Percentiles rank a stretch among this genome's conserved stretches.
Conservation (phyloP, 2,797 vertebrate genomes). For the Alauda arvensis region DNA sequence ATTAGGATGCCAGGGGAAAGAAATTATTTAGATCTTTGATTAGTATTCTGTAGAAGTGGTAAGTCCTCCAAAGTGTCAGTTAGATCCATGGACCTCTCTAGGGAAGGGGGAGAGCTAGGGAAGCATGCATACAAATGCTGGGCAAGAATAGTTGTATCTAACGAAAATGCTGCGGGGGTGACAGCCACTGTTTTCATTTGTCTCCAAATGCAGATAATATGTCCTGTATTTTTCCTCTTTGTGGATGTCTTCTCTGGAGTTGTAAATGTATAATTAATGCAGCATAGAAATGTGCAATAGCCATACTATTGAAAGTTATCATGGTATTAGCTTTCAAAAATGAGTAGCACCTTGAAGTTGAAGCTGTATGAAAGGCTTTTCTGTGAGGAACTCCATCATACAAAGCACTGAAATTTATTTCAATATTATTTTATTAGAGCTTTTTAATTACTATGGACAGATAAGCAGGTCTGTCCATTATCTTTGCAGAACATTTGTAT, state of each 20-base stretch:
- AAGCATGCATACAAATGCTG: slow-evolving; percentile 36
- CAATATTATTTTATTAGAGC: slow-evolving; percentile 52
- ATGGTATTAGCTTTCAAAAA: slow-evolving; percentile 55
- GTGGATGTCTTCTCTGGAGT: slow-evolving; percentile 25
- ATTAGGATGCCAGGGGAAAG: neutral
- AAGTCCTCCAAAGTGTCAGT: slow-evolving; percentile 19
- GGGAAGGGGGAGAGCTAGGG: slow-evolving; percentile 30
- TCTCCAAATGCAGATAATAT: slow-evolving; percentile 24
- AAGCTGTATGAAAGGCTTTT: slow-evolving; percentile 21
- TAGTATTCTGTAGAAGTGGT: slow-evolving; percentile 24
- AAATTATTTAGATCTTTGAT: slow-evolving; percentile 29
- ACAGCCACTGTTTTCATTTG: slow-evolving; percentile 55
- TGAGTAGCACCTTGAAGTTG: slow-evolving; percentile 42
- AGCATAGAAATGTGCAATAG: slow-evolving; percentile 25
- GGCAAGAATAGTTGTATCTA: slow-evolving; percentile 48
- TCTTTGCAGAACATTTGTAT: slow-evolving; percentile 50
- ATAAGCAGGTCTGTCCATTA: slow-evolving; percentile 43
- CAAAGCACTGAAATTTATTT: slow-evolving; percentile 52
- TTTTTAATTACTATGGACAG: slow-evolving; percentile 56
- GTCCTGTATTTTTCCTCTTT: slow-evolving; percentile 15
- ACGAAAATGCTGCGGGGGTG: slow-evolving; percentile 44
- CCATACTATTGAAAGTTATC: slow-evolving; percentile 63
- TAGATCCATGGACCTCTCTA: slow-evolving; percentile 15
- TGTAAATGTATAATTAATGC: slow-evolving; percentile 67
- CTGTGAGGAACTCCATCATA: slow-evolving; percentile 23